Evolutionary conservation across 1,140 invertebrate species (phyloP), one percentile per base, ranked within the genome.

Genomic region (Neodiprion lecontei): DNA sequence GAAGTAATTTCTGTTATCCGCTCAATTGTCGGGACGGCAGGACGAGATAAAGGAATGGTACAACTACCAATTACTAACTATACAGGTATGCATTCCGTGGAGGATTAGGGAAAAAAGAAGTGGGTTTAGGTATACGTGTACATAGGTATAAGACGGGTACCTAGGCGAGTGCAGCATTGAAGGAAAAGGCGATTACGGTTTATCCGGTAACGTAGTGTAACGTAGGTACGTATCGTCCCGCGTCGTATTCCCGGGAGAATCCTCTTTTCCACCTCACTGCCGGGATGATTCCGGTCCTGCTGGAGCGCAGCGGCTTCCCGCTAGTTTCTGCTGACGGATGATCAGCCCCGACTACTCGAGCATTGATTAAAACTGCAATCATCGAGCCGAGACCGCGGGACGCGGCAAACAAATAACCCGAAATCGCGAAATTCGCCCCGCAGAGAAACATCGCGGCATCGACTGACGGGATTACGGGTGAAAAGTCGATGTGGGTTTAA

Each of bases 321-420:
- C 53, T 17, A 17, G 53, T 61, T 61, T 61, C 53, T 40, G 53
- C 53, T 61, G 53, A 61, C 9, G 11, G 53, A 61, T 61, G 53
- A 61, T 61, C 53, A 17, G n/a, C 11, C 4, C 11, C 53, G n/a
- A 17, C 53, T 17, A 7, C 53, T 17, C 53, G n/a, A 17, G 53
- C 53, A 61, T 74, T 76, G 75, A 81, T 81, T 79, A 79, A 81
- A 81, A 81, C 53, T 74, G 73, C 78, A 79, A 81, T 81, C 67
- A 78, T 78, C 74, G 49, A n/a, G 47, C 11, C 67, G 72, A 48
- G 75, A 81, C 76, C 79, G n/a, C 78, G 70, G 67, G 65, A 76
- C 77, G 67, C 78, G 75, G 80, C 79, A 76, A 75, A 61, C 53
- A 61, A 61, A 61, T 17, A 81, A 79, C 72, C 75, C 69, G 68